Conservation (phyloP, 2,888 invertebrate genomes). For the Limnephilus auricula region DNA sequence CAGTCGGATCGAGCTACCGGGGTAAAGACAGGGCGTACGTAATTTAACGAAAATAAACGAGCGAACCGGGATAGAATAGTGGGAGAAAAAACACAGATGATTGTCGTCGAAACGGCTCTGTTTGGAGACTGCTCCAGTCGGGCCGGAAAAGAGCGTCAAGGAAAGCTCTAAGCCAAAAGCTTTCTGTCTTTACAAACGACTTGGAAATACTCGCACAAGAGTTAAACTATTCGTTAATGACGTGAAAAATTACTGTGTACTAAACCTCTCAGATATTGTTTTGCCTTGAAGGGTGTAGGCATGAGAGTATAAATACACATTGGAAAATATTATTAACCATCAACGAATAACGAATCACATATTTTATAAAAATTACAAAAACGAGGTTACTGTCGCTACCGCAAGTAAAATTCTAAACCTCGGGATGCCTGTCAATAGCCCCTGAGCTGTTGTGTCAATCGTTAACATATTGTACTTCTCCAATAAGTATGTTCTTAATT, state of each 20-base stretch:
- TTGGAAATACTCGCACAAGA: background rate
- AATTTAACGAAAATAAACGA: constrained; percentile 45
- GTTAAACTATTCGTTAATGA: background rate
- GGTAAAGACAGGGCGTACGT: constrained; percentile 36
- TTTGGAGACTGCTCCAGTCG: constrained; percentile 5
- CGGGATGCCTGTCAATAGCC: background rate
- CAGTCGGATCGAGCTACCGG: constrained; percentile 54
- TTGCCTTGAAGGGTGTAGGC: background rate
- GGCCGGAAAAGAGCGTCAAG: constrained; percentile 19
- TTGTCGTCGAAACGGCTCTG: constrained; percentile 40
- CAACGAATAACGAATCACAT: background rate
- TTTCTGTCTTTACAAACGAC: background rate
- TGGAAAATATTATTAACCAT: background rate
- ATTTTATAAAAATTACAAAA: background rate
- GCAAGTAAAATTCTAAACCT: background rate
- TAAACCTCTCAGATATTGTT: background rate
- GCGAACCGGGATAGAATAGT: constrained; percentile 28
- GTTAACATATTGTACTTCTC: no score
- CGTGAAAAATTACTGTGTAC: background rate
- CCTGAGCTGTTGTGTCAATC: background rate
- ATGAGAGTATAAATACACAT: background rate
- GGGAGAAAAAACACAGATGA: constrained; percentile 47
- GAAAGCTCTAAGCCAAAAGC: constrained; percentile 18
- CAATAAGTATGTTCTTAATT: no score
- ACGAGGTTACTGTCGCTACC: background rate